Percentiles rank a stretch among this genome's conserved stretches.
These are phyloP conservation scores for Athripsodes cinereus DNA, from an alignment of 2,888 invertebrate species.

Conservation along the genomic window DNA sequence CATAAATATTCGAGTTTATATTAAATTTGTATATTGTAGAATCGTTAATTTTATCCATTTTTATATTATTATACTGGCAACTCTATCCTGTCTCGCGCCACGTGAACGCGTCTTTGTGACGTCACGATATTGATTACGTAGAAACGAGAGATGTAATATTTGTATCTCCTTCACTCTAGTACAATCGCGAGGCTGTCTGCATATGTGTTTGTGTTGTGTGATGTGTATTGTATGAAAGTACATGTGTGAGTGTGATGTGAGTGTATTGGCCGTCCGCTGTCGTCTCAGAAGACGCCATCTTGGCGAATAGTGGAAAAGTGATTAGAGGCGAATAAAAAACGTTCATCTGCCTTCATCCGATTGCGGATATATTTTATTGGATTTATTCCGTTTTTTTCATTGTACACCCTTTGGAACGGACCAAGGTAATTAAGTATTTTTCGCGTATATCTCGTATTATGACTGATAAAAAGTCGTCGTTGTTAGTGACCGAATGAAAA, in stretches of 20 bases:
- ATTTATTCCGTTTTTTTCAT: constrained; percentile 24
- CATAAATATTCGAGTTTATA: too few relatives aligned
- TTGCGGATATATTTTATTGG: constrained; percentile 17
- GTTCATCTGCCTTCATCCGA: constrained; percentile 21
- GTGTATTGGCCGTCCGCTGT: constrained; percentile 10
- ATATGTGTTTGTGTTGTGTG: background rate
- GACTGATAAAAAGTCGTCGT: constrained; percentile 14
- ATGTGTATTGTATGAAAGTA: background rate
- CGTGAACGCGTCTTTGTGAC: constrained; percentile 46
- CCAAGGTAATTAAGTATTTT: constrained; percentile 22
- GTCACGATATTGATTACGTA: constrained; percentile 34
- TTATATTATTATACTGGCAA: background rate
- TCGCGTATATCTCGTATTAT: constrained; percentile 9
- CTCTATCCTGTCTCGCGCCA: constrained; percentile 11
- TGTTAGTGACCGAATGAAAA: constrained; percentile 19
- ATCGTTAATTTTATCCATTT: too few relatives aligned
- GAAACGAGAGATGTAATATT: background rate
- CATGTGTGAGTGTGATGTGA: background rate
- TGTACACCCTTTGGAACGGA: constrained; percentile 26
- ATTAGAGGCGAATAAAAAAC: constrained; percentile 15
- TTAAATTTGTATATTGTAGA: too few relatives aligned
- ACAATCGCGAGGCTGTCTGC: background rate
- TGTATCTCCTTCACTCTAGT: background rate
- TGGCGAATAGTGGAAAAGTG: constrained; percentile 22
- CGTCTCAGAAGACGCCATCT: constrained; percentile 24